phyloP scores from a whole-genome alignment of 2,113 vertebrate species.

The Azemiops feae region DNA sequence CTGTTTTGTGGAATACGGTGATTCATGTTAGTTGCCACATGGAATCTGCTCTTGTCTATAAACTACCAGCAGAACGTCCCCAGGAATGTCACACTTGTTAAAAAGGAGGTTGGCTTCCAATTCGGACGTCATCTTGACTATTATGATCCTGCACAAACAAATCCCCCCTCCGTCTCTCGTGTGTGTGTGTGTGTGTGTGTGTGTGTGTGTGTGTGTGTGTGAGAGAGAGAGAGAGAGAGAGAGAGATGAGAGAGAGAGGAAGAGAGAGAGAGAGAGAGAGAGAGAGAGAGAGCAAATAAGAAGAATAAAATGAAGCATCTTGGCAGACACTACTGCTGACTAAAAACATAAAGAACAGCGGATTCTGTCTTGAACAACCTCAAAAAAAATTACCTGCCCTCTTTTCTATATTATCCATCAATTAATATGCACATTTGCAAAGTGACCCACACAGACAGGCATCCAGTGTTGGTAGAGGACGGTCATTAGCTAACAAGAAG shows the following conservation, averaged over 20 bases:
- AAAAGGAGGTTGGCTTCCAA: background rate
- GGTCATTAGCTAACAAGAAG: background rate
- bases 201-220: no score
- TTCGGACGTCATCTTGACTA: background rate
- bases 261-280: background rate
- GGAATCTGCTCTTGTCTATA: background rate
- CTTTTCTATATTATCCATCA: background rate
- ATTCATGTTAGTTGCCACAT: background rate
- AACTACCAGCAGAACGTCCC: background rate
- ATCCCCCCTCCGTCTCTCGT: background rate
- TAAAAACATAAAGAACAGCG: background rate
- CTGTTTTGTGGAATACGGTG: background rate
- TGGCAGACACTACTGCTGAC: background rate
- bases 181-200: no score
- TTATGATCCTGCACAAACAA: background rate
- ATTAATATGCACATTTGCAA: background rate
- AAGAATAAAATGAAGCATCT: background rate
- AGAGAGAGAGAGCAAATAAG: background rate
- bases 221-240: no score
- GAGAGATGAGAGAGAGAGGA: no score
- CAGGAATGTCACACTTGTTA: background rate
- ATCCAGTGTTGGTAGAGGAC: background rate
- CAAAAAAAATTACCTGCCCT: background rate
- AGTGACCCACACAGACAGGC: background rate
- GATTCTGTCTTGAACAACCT: background rate